phyloP scores from a whole-genome alignment of 2,888 invertebrate genomes.

The Pristionchus exspectatus region DNA sequence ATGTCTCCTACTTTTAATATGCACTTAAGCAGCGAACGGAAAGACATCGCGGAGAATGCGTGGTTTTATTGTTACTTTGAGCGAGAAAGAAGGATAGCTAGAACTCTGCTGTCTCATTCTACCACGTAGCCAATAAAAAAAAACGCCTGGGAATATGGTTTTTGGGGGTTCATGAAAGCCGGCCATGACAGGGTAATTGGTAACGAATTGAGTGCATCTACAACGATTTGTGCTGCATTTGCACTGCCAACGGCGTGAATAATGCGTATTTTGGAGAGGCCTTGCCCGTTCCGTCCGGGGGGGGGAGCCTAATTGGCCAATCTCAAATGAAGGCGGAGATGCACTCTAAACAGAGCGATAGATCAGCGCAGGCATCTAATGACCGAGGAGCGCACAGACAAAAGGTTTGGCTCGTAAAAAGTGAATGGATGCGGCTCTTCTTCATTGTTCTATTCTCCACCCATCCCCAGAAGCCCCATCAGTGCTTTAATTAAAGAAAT shows the following conservation, averaged over 20 bases:
- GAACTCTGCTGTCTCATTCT: too few species aligned
- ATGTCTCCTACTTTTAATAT: background rate
- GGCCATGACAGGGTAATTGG: too few species aligned
- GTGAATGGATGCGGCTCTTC: background rate
- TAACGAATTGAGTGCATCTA: too few species aligned
- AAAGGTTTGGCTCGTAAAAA: background rate
- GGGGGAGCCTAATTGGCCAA: too few species aligned
- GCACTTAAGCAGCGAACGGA: background rate
- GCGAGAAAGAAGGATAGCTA: too few species aligned
- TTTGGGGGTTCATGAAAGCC: too few species aligned
- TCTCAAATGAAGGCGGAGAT: background rate
- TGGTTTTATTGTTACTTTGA: background rate
- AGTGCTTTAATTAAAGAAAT: slow-evolving; percentile 4
- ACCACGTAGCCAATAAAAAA: too few species aligned
- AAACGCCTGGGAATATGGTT: too few species aligned
- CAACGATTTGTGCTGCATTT: background rate
- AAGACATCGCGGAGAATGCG: background rate
- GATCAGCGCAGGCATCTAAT: background rate
- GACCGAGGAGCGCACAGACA: background rate
- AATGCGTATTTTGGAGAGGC: too few species aligned
- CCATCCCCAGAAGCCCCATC: background rate
- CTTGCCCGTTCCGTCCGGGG: too few species aligned
- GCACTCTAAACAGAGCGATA: background rate
- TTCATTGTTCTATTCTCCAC: background rate
- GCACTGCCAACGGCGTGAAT: background rate